Evolutionary conservation across 2,797 vertebrate species (phyloP).

Genomic region (Myotis daubentonii): DNA sequence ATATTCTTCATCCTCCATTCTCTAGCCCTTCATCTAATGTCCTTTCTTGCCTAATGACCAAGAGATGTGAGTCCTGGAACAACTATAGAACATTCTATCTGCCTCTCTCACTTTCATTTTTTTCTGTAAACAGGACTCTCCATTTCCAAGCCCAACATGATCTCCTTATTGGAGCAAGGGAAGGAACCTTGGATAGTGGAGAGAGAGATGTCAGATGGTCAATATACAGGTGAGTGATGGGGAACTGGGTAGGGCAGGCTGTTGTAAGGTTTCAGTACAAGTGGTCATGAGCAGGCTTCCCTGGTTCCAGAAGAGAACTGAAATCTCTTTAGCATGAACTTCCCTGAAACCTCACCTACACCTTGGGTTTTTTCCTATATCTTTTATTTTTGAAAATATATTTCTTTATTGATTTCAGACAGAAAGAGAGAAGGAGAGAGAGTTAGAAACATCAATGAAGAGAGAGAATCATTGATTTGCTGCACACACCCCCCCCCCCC

Average conservation of each 20-base stretch:
- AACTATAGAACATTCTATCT: neutral
- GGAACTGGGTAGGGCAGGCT: neutral
- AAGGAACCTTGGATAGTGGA: constrained; percentile 67
- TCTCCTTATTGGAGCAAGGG: constrained; percentile 72
- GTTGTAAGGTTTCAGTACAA: neutral
- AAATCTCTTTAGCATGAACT: neutral
- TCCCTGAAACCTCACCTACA: neutral
- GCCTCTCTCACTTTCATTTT: constrained; percentile 40
- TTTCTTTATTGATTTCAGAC: too few relatives aligned
- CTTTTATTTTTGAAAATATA: neutral
- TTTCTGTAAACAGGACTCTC: constrained; percentile 65
- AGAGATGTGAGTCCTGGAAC: neutral
- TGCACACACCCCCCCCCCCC: too few relatives aligned
- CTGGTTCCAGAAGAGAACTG: neutral
- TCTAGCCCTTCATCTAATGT: neutral
- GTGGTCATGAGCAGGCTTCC: neutral
- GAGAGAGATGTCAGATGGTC: constrained; percentile 25
- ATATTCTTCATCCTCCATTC: constrained; percentile 6
- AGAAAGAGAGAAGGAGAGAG: too few relatives aligned
- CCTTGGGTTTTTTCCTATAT: neutral
- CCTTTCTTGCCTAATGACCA: neutral
- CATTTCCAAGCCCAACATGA: constrained; percentile 69
- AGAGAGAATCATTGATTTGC: too few relatives aligned
- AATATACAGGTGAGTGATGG: constrained; percentile 52
- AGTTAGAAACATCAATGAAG: too few relatives aligned